These are phyloP conservation scores for Drosophila prolongata DNA, from an alignment of 2,888 invertebrate genomes.

Conservation along the genomic window DNA sequence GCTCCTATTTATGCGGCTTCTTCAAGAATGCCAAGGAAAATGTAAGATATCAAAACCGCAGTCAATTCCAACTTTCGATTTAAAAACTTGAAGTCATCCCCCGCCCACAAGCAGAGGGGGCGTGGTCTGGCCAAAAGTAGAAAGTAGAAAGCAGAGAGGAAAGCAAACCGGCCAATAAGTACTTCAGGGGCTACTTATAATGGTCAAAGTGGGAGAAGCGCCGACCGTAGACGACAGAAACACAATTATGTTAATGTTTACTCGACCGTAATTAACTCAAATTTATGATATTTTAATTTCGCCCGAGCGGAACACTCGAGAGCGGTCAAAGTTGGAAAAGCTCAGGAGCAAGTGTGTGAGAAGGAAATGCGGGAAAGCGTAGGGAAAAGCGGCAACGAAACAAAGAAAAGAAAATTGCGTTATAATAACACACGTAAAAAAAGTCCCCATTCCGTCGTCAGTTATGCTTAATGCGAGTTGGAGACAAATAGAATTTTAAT, in stretches of 20 bases:
- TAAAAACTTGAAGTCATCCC: slow-evolving; percentile 22
- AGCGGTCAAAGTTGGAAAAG: slow-evolving; percentile 54
- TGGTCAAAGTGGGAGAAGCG: slow-evolving; percentile 33
- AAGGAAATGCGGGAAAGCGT: not conserved
- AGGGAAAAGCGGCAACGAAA: slow-evolving; percentile 22
- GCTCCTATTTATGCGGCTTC: no score
- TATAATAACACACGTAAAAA: slow-evolving; percentile 75
- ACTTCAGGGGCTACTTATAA: slow-evolving; percentile 64
- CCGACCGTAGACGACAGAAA: slow-evolving; percentile 38
- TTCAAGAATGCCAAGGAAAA: not conserved
- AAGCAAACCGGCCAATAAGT: slow-evolving; percentile 62
- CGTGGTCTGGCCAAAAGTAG: slow-evolving; percentile 11
- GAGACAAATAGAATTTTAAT: slow-evolving; percentile 76
- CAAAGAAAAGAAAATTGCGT: slow-evolving; percentile 65
- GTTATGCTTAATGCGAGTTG: slow-evolving; percentile 37
- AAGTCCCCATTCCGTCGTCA: slow-evolving; percentile 5
- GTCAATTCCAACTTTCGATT: slow-evolving; percentile 37
- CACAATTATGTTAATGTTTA: slow-evolving; percentile 79
- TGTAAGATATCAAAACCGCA: slow-evolving; percentile 10
- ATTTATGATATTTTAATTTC: slow-evolving; percentile 81
- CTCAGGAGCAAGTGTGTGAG: slow-evolving; percentile 16
- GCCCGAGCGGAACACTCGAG: slow-evolving; percentile 59
- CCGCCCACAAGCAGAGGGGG: not conserved
- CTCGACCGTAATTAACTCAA: slow-evolving; percentile 79
- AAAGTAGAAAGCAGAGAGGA: slow-evolving; percentile 2